Evolutionary conservation across 2,888 invertebrate species (phyloP).

Genomic region (Ochropleura leucogaster): DNA sequence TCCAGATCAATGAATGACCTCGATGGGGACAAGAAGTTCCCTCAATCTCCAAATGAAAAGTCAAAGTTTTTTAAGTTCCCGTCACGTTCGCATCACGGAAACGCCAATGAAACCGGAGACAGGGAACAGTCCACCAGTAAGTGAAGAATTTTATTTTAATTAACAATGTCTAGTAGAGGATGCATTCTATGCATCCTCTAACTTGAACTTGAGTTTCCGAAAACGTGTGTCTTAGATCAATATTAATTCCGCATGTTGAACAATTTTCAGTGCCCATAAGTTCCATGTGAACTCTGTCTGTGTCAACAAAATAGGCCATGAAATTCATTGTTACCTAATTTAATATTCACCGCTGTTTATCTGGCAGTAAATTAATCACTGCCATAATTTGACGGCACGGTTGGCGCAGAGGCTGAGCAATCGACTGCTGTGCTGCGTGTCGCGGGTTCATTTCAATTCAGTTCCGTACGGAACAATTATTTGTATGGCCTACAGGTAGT

Average conservation of each 20-base stretch:
- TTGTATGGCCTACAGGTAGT: too few relatives aligned
- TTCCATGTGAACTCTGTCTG: not conserved
- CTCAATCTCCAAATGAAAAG: conserved; percentile 92
- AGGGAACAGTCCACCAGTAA: conserved; percentile 69
- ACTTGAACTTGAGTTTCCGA: not conserved
- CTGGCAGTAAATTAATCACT: not conserved
- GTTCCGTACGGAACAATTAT: too few relatives aligned
- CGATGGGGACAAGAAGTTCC: conserved; percentile 88
- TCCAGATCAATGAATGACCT: conserved; percentile 91
- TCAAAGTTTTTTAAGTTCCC: conserved; percentile 92
- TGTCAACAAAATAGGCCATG: not conserved
- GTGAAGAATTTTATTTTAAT: not conserved
- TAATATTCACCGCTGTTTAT: not conserved
- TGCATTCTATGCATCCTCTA: too few relatives aligned
- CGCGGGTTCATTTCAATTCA: too few relatives aligned
- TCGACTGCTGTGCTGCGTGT: too few relatives aligned
- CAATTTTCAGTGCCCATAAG: not conserved
- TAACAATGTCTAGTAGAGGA: too few relatives aligned
- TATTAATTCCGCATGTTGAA: not conserved
- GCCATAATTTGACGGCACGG: too few relatives aligned
- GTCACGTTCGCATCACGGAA: conserved; percentile 72
- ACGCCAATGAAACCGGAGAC: conserved; percentile 71
- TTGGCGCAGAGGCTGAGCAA: too few relatives aligned
- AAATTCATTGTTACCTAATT: not conserved
- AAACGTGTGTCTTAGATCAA: not conserved